phyloP scores from a whole-genome alignment of 2,113 vertebrate species.

The Tachycineta bicolor region DNA sequence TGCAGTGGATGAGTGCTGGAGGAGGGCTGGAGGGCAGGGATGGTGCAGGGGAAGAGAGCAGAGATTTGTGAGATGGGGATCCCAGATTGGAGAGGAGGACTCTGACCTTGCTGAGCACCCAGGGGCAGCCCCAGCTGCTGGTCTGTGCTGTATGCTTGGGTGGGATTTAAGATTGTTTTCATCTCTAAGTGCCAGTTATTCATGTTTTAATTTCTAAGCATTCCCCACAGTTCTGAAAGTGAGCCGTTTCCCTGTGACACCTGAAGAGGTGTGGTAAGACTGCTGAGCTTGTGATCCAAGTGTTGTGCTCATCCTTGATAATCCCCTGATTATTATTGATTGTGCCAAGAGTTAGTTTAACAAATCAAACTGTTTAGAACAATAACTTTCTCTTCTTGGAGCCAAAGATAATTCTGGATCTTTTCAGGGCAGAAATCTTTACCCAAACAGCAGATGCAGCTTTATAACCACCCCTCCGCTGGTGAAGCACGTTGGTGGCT shows the following conservation, averaged over 20 bases:
- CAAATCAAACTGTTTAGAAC: not conserved
- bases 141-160: fast-evolving
- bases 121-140: not conserved
- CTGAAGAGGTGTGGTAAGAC: not conserved
- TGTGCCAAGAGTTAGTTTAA: not conserved
- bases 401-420: not conserved
- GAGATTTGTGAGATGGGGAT: slow-evolving; percentile 90
- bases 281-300: not conserved
- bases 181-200: not conserved
- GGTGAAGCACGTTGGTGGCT: not conserved
- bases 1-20: slow-evolving; percentile 90
- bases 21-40: slow-evolving; percentile 75
- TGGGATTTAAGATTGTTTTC: not conserved
- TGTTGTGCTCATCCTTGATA: not conserved
- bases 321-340: too few species aligned
- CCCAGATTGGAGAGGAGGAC: slow-evolving; percentile 84
- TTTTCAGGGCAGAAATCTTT: not conserved
- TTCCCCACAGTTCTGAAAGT: not conserved
- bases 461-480: not conserved
- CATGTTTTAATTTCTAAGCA: not conserved
- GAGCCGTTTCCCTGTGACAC: not conserved
- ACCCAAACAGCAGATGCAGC: fast-evolving
- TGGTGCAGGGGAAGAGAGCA: slow-evolving; percentile 75
- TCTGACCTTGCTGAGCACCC: slow-evolving; percentile 85
- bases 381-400: not conserved